phyloP scores from a whole-genome alignment of 2,113 vertebrate species.

The Hemichromis elongatus region DNA sequence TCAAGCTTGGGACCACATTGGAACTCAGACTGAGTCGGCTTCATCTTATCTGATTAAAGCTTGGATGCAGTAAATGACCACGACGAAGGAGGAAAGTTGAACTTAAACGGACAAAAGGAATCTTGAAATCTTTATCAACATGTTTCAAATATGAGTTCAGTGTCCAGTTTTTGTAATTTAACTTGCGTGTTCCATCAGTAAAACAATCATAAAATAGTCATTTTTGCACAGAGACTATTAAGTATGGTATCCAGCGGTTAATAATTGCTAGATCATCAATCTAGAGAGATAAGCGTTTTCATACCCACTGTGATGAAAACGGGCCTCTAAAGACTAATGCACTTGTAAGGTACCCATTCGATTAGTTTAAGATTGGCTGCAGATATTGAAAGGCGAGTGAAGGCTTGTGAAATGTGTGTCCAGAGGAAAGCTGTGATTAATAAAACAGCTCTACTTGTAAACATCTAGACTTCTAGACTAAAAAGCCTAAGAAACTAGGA shows the following conservation, averaged over 20 bases:
- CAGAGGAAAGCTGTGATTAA: not conserved
- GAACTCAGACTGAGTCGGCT: not conserved
- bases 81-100: not conserved
- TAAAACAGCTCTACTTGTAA: not conserved
- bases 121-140: not conserved
- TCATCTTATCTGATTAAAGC: not conserved
- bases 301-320: not conserved
- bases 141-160: not conserved
- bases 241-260: not conserved
- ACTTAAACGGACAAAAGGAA: not conserved
- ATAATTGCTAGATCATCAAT: not conserved
- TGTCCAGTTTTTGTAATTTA: not conserved
- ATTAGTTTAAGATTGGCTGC: not conserved
- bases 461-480: not conserved
- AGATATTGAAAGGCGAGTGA: not conserved
- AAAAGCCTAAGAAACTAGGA: not conserved
- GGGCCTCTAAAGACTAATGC: not conserved
- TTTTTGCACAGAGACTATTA: not conserved
- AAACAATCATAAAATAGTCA: not conserved
- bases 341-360: not conserved
- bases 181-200: not conserved
- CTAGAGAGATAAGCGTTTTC: not conserved
- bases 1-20: not conserved
- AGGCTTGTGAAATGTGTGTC: not conserved
- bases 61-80: not conserved